Base-by-base conservation (phyloP, 2,113 vertebrate species). In the Cynoglossus semilaevis region DNA sequence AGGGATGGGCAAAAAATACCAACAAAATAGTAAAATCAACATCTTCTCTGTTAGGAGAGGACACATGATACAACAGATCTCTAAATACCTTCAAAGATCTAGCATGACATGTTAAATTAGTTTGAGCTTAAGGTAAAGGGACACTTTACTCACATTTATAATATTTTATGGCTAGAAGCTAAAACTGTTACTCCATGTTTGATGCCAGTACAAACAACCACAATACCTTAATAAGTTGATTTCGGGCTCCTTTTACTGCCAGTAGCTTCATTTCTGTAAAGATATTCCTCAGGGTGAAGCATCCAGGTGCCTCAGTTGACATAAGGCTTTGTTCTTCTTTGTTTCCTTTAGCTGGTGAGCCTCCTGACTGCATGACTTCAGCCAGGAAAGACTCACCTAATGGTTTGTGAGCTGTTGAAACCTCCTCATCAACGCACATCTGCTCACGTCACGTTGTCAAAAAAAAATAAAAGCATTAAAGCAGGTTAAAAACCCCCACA, bases 171-270 rank as follows among this genome's bases (percentile, higher is more conserved):
- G 22, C 22, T 29, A 29, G 22, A 29, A 4, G 3, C 22, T 29
- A 29, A 6, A 29, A 29, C 22, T 29, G 3, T 29, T 29, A 2
- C 22, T 29, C 22, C 1, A 11, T 41, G 38, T 11, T n/a, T 11
- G 14, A 14, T 12, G 8, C 5, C 2, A 14, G 38, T 14, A 41
- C 14, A 41, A 41, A 41, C 10, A 41, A 9, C 11, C 38, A 13
- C 4, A 0, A 29, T 89, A 91, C 88, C 90, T 87, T 60, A 7
- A 56, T 73, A 7, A 88, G 51, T 9, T 70, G 54, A 42, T 48
- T 75, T 47, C 48, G 73, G 12, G 73, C 53, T 73, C 74, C 77
- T 0, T 50, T 65, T 4, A 46, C 70, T n/a, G 62, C 34, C 7
- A 83, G 67, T 0, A 45, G 58, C 63, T 78, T 70, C 10, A 89